These are phyloP conservation scores for Drosophila funebris DNA, from an alignment of 1,140 invertebrate species.

Conservation along the genomic window DNA sequence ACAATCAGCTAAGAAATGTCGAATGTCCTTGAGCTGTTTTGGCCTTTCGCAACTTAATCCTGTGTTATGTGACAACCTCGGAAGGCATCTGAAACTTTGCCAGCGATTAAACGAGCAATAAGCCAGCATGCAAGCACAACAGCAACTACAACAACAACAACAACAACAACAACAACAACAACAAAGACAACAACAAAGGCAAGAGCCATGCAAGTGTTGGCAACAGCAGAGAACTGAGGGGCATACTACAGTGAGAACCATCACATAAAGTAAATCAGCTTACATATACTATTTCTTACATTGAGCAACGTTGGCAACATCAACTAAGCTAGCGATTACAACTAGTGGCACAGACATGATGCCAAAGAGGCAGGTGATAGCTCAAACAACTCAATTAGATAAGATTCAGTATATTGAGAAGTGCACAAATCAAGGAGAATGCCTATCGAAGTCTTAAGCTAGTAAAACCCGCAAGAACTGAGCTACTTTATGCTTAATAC, in stretches of 20 bases:
- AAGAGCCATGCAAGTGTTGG: neutral
- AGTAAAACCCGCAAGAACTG: neutral
- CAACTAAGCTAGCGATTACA: too few relatives aligned
- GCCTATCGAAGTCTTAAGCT: too few relatives aligned
- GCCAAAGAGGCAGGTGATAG: too few relatives aligned
- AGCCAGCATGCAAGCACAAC: neutral
- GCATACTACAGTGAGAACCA: neutral
- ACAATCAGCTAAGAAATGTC: constrained; percentile 15
- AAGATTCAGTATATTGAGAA: too few relatives aligned
- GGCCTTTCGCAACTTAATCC: constrained; percentile 59
- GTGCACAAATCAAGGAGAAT: too few relatives aligned
- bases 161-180: neutral
- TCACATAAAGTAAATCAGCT: constrained; percentile 31
- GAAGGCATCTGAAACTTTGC: constrained; percentile 45
- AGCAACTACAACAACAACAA: neutral
- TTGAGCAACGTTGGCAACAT: too few relatives aligned
- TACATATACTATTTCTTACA: constrained; percentile 22
- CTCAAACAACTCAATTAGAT: neutral
- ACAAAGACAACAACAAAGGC: neutral
- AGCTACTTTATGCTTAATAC: too few relatives aligned
- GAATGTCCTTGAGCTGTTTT: constrained; percentile 65
- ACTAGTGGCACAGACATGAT: too few relatives aligned
- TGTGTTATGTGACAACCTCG: constrained; percentile 41
- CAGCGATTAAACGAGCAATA: constrained; percentile 41
- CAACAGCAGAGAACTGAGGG: neutral